Percentiles rank a stretch among this genome's conserved stretches.
These are phyloP conservation scores for Kuschelorhynchus macadamiae DNA, from an alignment of 2,888 invertebrate genomes.

Conservation along the genomic window DNA sequence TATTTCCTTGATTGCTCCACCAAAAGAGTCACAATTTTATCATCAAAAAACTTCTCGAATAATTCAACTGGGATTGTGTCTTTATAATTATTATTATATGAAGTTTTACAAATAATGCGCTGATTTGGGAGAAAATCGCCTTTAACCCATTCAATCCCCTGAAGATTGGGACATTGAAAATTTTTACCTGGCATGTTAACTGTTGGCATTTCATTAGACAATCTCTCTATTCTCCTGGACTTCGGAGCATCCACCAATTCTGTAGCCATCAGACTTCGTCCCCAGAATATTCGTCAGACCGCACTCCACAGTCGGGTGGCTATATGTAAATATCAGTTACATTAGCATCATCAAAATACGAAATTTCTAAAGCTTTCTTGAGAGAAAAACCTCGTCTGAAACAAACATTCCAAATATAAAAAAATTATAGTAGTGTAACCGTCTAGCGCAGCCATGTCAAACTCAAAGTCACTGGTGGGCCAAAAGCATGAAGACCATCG, in stretches of 20 bases:
- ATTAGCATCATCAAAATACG: slow-evolving; percentile 14
- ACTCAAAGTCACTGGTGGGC: no score
- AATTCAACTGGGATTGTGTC: no score
- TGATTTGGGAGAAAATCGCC: slow-evolving; percentile 4
- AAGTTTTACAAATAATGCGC: no score
- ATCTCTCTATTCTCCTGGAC: slow-evolving; percentile 3
- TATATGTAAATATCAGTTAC: slow-evolving; percentile 38
- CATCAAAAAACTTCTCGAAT: no score
- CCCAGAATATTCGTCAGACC: slow-evolving; percentile 35
- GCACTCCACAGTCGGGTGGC: slow-evolving; percentile 33
- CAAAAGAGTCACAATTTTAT: no score
- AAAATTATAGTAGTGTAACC: no score
- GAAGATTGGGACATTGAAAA: slow-evolving; percentile 25
- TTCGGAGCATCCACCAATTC: slow-evolving; percentile 7
- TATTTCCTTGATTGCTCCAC: no score
- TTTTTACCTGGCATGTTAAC: neutral
- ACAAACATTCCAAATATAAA: neutral
- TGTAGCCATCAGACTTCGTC: slow-evolving; percentile 42
- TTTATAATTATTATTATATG: neutral
- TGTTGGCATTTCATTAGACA: slow-evolving; percentile 9
- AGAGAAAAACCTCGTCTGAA: no score
- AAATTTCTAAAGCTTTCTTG: neutral
- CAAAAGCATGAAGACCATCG: no score
- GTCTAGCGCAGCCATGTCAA: no score
- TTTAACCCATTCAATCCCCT: slow-evolving; percentile 16